Evolutionary conservation across 2,888 invertebrate species (phyloP).

Genomic region (Hyalella azteca): DNA sequence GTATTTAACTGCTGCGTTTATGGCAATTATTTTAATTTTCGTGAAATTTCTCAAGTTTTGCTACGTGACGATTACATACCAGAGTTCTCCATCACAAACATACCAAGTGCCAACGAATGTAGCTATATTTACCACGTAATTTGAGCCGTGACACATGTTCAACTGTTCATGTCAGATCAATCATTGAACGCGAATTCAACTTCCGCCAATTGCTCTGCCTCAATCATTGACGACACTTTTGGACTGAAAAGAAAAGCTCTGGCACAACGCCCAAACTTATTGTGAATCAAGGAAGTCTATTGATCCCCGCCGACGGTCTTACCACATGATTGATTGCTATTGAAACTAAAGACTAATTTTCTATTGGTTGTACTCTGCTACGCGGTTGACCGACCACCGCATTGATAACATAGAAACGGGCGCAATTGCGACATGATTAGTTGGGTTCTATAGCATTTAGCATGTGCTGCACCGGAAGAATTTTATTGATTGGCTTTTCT

Average conservation of each 20-base stretch:
- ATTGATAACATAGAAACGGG: neutral
- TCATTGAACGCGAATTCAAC: too few species aligned
- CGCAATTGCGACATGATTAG: constrained; percentile 31
- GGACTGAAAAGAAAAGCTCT: neutral
- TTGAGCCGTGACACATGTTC: too few species aligned
- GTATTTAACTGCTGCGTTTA: too few species aligned
- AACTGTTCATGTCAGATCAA: too few species aligned
- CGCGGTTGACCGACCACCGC: constrained; percentile 3
- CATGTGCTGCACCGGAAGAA: constrained; percentile 29
- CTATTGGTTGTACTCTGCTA: neutral
- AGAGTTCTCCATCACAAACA: too few species aligned
- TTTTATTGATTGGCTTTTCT: neutral
- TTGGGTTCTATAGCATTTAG: neutral
- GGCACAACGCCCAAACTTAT: neutral
- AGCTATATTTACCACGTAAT: too few species aligned
- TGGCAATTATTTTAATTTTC: too few species aligned
- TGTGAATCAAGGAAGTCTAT: neutral
- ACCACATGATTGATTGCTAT: constrained; percentile 18
- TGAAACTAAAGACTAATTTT: constrained; percentile 9
- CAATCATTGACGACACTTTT: constrained; percentile 5
- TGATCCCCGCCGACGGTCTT: neutral
- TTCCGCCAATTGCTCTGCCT: neutral
- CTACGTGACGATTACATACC: too few species aligned
- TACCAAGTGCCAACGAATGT: too few species aligned
- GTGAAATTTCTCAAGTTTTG: too few species aligned